Base-by-base conservation (phyloP, 1,140 invertebrate species). In the Drusus annulatus region DNA sequence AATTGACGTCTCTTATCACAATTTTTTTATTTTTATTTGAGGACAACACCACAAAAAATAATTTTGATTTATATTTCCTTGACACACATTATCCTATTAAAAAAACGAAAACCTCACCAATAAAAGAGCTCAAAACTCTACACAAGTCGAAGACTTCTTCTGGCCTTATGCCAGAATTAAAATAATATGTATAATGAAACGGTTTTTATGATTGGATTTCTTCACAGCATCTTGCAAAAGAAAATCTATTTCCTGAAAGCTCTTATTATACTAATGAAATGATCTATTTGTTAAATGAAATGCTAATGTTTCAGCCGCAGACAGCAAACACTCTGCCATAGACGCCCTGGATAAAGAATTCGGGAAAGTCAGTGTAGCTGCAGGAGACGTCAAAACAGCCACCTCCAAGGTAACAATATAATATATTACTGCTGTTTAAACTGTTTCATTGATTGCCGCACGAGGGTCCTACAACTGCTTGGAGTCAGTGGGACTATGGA, bases 351-450 rank as follows among this genome's bases (percentile, higher is more conserved):
- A 89, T 83, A 88, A 90, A 76, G 88, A 90, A 79, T 81, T 90
- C 58, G 84, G 84, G 13, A 89, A 90, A 85, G 87, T 89, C 36
- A 87, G 87, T 5, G 65, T 89, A 21, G 88, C 89, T 1, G 89
- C 88, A 0, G 88, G 87, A 10, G 88, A 90, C 78, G 89, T 87
- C 0, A 86, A 86, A 71, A 87, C 89, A 51, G 87, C 89, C 7
- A 87, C 89, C 28, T 85, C 74, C 82, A 88, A 86, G 82, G 82
- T 81, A 79, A 36, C n/a, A n/a, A n/a, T n/a, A n/a, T n/a, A n/a
- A n/a, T 13, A 45, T 45, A 1, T 13, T 45, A 4, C 31, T 8
- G 7, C 13, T 45, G 13, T 45, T 45, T 13, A 45, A 45, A 45
- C 36, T 45, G 36, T 45, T 28, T 28, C 5, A 2, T 28, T 28